These are phyloP conservation scores for Dendrocincla fuliginosa DNA, from an alignment of 2,797 vertebrate species.

Conservation along the genomic window DNA sequence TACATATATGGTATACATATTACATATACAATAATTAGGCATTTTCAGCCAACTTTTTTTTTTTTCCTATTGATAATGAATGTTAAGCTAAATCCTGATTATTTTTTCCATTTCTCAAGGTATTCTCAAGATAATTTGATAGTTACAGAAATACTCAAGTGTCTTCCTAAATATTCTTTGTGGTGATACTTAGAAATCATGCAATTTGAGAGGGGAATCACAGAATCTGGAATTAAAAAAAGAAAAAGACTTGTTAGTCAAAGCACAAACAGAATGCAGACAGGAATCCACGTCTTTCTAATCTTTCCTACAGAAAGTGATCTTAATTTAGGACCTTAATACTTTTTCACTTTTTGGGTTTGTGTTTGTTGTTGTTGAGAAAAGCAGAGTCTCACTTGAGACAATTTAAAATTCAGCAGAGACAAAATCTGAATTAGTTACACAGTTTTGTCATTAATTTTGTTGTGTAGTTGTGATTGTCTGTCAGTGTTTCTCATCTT, in stretches of 20 bases:
- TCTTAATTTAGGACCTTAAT: neutral
- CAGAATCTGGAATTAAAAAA: neutral
- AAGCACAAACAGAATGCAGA: neutral
- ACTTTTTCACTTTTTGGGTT: neutral
- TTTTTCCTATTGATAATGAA: neutral
- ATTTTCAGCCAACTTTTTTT: neutral
- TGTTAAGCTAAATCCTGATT: neutral
- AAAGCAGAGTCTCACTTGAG: neutral
- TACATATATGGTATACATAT: too few species aligned
- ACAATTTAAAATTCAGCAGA: neutral
- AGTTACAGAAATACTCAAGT: neutral
- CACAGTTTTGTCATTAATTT: neutral
- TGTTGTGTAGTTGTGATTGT: neutral
- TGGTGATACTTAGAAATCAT: neutral
- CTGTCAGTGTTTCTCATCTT: neutral
- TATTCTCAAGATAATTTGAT: neutral
- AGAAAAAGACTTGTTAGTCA: neutral
- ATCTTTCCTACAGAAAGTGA: neutral
- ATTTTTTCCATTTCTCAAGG: neutral
- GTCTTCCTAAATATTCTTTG: neutral
- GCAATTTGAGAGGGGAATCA: neutral
- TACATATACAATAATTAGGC: neutral
- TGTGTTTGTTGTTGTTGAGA: neutral
- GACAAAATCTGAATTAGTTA: neutral
- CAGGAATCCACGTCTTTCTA: neutral